Evolutionary conservation across 2,797 vertebrate genomes (phyloP).

Genomic region (Ctenopoma multispine): DNA sequence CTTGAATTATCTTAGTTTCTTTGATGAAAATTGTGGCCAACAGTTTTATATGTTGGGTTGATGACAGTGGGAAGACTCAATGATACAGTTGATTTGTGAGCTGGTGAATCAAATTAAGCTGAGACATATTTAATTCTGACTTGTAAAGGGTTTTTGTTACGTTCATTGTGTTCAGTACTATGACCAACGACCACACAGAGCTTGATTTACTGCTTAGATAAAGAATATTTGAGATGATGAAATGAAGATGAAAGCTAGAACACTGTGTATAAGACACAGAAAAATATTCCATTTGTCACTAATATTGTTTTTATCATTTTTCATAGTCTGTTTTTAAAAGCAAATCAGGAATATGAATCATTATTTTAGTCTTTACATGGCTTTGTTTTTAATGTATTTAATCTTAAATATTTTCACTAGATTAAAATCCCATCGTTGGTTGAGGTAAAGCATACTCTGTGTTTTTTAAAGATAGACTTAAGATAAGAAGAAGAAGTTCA

Average conservation of each 20-base stretch:
- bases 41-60: neutral
- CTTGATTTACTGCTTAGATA: neutral
- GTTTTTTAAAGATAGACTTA: too few species aligned
- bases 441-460: neutral
- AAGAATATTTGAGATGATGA: too few species aligned
- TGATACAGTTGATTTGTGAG: neutral
- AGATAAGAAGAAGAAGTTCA: too few species aligned
- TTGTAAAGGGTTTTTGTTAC: neutral
- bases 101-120: neutral
- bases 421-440: too few species aligned
- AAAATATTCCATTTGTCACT: neutral
- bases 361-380: too few species aligned
- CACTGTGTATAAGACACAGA: neutral
- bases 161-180: neutral
- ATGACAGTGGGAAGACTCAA: slow-evolving; percentile 8
- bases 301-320: neutral
- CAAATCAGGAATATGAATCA: too few species aligned
- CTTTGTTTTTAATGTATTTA: too few species aligned
- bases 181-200: neutral
- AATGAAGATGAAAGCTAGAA: neutral
- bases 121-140: neutral
- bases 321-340: neutral
- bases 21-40: neutral
- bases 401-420: too few species aligned
- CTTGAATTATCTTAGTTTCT: neutral